phyloP scores from a whole-genome alignment of 2,113 vertebrate genomes.

The Prunella fulvescens region DNA sequence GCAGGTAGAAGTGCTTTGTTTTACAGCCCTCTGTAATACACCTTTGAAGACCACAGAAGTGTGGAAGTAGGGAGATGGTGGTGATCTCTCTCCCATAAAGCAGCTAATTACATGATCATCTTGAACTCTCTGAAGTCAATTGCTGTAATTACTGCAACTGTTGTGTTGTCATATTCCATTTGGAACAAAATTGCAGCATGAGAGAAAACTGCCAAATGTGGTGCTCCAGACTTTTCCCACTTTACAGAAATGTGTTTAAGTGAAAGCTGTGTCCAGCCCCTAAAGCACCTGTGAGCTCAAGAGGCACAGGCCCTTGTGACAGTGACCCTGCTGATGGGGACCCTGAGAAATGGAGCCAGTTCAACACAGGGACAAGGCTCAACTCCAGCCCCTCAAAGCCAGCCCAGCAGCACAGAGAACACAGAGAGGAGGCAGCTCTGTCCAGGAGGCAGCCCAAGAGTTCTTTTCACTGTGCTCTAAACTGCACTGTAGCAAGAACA shows the following conservation, averaged over 20 bases:
- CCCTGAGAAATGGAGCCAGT: not conserved
- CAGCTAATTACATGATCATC: constrained; percentile 67
- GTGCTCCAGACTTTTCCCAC: not conserved
- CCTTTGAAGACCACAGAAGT: constrained; percentile 18
- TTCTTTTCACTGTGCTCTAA: too few species aligned
- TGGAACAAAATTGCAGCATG: constrained; percentile 47
- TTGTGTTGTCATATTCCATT: constrained; percentile 73
- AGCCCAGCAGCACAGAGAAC: too few species aligned
- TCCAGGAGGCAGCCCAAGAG: too few species aligned
- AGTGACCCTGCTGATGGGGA: constrained; percentile 22
- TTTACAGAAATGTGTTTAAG: not conserved
- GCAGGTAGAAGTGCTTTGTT: not conserved
- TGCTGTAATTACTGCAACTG: constrained; percentile 67
- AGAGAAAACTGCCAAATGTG: constrained; percentile 34
- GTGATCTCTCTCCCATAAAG: constrained; percentile 38
- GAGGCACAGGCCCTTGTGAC: constrained; percentile 22
- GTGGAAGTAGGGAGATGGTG: constrained; percentile 16
- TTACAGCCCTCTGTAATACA: not conserved
- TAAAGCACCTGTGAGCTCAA: not conserved
- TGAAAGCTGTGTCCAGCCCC: constrained; percentile 35
- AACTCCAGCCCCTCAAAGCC: too few species aligned
- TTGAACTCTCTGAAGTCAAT: constrained; percentile 66
- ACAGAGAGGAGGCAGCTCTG: too few species aligned
- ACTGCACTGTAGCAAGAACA: accelerated
- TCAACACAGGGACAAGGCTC: not conserved